Evolutionary conservation across 2,797 vertebrate genomes (phyloP).

Genomic region (Etheostoma nigrum): DNA sequence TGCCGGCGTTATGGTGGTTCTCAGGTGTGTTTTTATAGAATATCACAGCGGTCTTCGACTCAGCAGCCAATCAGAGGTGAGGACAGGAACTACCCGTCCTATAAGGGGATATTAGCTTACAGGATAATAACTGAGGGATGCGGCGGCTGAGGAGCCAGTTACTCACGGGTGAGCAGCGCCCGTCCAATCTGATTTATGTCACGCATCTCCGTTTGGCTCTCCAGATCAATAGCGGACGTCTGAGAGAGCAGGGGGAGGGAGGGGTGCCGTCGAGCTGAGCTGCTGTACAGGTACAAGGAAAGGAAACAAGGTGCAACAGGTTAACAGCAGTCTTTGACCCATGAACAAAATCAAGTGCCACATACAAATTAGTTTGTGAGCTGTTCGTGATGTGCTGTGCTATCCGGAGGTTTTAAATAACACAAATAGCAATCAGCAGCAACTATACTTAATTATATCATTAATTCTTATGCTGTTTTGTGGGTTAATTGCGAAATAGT

Average conservation of each 20-base stretch:
- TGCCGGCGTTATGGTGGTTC: neutral
- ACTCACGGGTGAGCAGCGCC: constrained; percentile 87
- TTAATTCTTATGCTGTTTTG: neutral
- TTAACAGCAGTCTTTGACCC: constrained; percentile 33
- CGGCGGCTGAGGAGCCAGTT: constrained; percentile 84
- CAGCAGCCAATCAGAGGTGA: constrained; percentile 58
- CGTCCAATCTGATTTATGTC: constrained; percentile 87
- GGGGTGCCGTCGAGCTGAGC: constrained; percentile 8
- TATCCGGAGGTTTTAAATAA: neutral
- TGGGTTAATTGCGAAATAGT: too few species aligned
- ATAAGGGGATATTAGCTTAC: constrained; percentile 83
- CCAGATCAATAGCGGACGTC: constrained; percentile 85
- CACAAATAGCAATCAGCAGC: neutral
- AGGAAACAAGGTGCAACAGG: constrained; percentile 37
- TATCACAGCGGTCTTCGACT: neutral
- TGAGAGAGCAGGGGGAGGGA: constrained; percentile 46
- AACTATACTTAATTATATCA: neutral
- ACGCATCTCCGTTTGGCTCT: constrained; percentile 74
- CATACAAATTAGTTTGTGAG: neutral
- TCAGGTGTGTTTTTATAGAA: constrained; percentile 35
- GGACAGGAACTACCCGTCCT: constrained; percentile 33
- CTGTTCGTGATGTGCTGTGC: neutral
- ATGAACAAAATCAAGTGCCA: neutral
- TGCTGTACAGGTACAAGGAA: constrained; percentile 8
- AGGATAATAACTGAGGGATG: constrained; percentile 83